Conservation (phyloP, 2,113 vertebrate genomes). For the Orycteropus afer region DNA sequence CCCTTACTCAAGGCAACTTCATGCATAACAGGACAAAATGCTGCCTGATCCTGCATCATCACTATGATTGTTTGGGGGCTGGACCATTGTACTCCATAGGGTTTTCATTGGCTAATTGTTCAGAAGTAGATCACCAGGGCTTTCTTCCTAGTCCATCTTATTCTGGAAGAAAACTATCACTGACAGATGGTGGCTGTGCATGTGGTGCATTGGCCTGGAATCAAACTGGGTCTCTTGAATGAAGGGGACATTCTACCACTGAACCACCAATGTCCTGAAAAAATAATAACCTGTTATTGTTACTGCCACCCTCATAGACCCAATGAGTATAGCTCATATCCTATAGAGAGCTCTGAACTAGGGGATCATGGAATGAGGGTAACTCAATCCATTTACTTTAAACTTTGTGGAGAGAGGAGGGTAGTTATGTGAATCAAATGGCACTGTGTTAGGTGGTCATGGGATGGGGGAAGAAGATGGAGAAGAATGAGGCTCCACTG, state of each 20-base stretch:
- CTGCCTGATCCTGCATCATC: not conserved
- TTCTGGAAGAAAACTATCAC: not conserved
- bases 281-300: not conserved
- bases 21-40: not conserved
- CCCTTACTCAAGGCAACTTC: not conserved
- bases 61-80: not conserved
- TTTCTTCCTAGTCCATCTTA: not conserved
- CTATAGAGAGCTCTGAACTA: not conserved
- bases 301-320: too few relatives aligned
- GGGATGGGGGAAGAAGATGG: not conserved
- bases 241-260: not conserved
- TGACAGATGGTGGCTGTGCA: not conserved
- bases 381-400: not conserved
- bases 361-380: not conserved
- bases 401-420: not conserved
- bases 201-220: not conserved
- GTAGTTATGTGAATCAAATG: not conserved
- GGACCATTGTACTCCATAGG: not conserved
- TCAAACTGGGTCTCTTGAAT: not conserved
- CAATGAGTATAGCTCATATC: not conserved
- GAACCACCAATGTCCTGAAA: not conserved
- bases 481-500: not conserved
- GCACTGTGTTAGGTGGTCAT: not conserved
- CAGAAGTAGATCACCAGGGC: not conserved
- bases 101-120: not conserved